These are phyloP conservation scores for Formica selysi DNA, from an alignment of 1,140 invertebrate species.

Conservation along the genomic window DNA sequence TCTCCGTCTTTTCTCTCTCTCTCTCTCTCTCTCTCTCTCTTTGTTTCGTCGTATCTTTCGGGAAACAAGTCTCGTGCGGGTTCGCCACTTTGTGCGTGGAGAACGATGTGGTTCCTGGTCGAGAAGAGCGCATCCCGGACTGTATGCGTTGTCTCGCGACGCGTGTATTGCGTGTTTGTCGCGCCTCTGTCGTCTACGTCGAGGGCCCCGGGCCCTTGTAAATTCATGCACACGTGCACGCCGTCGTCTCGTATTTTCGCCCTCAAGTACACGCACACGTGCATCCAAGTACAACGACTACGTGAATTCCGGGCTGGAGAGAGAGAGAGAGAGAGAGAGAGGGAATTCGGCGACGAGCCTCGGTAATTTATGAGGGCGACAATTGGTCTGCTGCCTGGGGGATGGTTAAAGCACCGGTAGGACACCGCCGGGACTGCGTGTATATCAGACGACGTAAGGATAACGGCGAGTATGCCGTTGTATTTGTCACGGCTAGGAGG, in stretches of 20 bases:
- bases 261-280: conserved; percentile 69
- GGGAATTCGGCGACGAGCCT: conserved; percentile 67
- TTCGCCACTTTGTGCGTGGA: conserved; percentile 3
- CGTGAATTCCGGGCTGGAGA: conserved; percentile 48
- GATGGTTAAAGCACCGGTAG: conserved; percentile 62
- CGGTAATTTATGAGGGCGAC: conserved; percentile 70
- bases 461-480: conserved; percentile 36
- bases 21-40: background rate
- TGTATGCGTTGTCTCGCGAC: conserved; percentile 32
- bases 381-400: conserved; percentile 66
- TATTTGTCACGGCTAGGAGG: conserved; percentile 31
- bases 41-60: background rate
- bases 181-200: background rate
- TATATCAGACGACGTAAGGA: conserved; percentile 60
- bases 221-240: conserved; percentile 62
- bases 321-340: too few species aligned
- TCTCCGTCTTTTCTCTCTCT: conserved; percentile 34
- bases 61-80: background rate
- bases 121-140: conserved; percentile 33
- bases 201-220: conserved; percentile 44
- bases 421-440: conserved; percentile 63
- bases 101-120: background rate
- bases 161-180: conserved; percentile 49
- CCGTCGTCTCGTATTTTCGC: conserved; percentile 64
- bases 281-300: conserved; percentile 67